Evolutionary conservation across 2,888 invertebrate genomes (phyloP).

Genomic region (Fissipunctia ypsillon): DNA sequence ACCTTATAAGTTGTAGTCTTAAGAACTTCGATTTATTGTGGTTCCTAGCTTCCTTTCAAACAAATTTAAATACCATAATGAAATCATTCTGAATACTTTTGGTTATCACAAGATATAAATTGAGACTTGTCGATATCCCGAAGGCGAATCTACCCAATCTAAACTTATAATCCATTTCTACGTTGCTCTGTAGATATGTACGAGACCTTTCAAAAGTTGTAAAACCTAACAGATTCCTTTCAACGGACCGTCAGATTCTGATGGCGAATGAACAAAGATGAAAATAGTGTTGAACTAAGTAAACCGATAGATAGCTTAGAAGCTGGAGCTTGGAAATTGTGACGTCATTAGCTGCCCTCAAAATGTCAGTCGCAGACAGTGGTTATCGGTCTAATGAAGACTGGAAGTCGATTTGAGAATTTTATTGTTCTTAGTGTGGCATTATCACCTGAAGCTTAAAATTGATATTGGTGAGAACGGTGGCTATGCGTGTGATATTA

Average conservation of each 20-base stretch:
- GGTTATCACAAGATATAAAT: not conserved
- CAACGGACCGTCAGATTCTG: conserved; percentile 10
- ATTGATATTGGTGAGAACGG: too few relatives aligned
- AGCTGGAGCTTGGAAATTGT: conserved; percentile 40
- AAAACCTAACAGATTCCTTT: conserved; percentile 16
- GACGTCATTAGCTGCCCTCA: conserved; percentile 44
- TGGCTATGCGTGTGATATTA: too few relatives aligned
- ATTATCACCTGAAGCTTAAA: not conserved
- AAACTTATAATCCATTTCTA: not conserved
- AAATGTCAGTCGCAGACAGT: conserved; percentile 39
- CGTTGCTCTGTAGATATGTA: not conserved
- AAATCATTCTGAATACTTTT: not conserved
- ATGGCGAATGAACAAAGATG: conserved; percentile 26
- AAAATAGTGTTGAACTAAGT: conserved; percentile 39
- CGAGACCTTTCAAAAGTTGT: not conserved
- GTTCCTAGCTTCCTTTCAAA: not conserved
- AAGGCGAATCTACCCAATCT: too few relatives aligned
- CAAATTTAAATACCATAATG: not conserved
- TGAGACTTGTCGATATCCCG: not conserved
- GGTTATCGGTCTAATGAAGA: conserved; percentile 26
- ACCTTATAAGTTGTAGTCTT: too few relatives aligned
- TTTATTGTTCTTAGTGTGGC: conserved; percentile 14
- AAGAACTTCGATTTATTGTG: too few relatives aligned
- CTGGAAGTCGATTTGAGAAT: conserved; percentile 17
- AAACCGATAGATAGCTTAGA: conserved; percentile 30